These are phyloP conservation scores for Hypercompe scribonia DNA, from an alignment of 2,888 invertebrate genomes.

Conservation along the genomic window DNA sequence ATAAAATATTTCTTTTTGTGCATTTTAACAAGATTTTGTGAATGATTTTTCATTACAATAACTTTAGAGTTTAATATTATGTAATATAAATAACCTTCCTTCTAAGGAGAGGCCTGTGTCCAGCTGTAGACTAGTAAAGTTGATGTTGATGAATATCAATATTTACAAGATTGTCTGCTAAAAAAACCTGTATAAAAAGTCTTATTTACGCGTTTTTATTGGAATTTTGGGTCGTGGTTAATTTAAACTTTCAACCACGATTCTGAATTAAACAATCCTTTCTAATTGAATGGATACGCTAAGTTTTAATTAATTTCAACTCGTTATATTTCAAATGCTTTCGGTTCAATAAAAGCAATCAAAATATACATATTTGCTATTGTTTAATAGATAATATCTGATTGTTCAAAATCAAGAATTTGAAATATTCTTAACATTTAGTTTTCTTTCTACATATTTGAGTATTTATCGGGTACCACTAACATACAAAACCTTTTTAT, in stretches of 20 bases:
- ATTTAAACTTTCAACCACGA: slow-evolving; percentile 63
- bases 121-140: too few relatives aligned
- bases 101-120: too few relatives aligned
- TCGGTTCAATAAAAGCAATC: slow-evolving; percentile 4
- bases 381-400: not conserved
- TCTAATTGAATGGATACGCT: slow-evolving; percentile 47
- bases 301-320: slow-evolving; percentile 41
- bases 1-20: too few relatives aligned
- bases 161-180: not conserved
- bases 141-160: too few relatives aligned
- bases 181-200: not conserved
- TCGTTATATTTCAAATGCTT: slow-evolving; percentile 28
- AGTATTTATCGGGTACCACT: too few relatives aligned
- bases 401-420: not conserved
- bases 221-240: slow-evolving; percentile 50
- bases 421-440: too few relatives aligned
- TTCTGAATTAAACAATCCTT: slow-evolving; percentile 49
- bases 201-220: slow-evolving; percentile 58
- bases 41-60: too few relatives aligned
- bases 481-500: too few relatives aligned
- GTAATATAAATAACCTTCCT: too few relatives aligned
- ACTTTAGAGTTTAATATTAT: too few relatives aligned
- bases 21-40: too few relatives aligned
- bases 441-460: too few relatives aligned
- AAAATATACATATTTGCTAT: not conserved